These are phyloP conservation scores for Apogon talboti DNA, from an alignment of 2,797 vertebrate genomes.

Conservation along the genomic window DNA sequence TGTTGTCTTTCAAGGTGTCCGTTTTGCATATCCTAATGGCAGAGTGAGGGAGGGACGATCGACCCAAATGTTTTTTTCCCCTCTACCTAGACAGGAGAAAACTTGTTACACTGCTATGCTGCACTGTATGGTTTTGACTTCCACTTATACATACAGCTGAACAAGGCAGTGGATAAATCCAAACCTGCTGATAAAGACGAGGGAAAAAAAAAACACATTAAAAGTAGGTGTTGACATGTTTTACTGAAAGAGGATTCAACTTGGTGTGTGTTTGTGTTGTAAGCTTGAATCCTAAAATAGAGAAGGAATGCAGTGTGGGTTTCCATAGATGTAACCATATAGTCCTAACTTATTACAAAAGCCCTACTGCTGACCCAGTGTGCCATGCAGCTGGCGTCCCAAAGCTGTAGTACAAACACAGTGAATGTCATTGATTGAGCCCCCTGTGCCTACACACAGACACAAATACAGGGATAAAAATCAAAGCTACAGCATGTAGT, in stretches of 20 bases:
- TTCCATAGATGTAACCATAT: slow-evolving; percentile 67
- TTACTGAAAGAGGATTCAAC: slow-evolving; percentile 29
- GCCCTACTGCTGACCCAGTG: slow-evolving; percentile 52
- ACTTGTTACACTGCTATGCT: neutral
- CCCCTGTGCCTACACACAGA: slow-evolving; percentile 29
- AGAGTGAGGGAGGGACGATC: neutral
- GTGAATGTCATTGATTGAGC: slow-evolving; percentile 53
- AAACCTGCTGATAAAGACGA: slow-evolving; percentile 38
- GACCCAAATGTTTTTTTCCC: slow-evolving; percentile 14
- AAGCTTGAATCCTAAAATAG: slow-evolving; percentile 62
- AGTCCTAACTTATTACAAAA: slow-evolving; percentile 59
- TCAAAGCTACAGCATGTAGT: slow-evolving; percentile 29
- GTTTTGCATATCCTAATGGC: slow-evolving; percentile 17
- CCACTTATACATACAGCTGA: slow-evolving; percentile 8
- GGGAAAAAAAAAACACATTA: slow-evolving; percentile 18
- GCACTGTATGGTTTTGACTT: slow-evolving; percentile 4
- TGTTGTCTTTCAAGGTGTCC: neutral
- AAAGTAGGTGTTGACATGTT: slow-evolving; percentile 51
- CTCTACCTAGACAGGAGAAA: neutral
- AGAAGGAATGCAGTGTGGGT: slow-evolving; percentile 48
- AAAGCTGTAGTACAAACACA: slow-evolving; percentile 48
- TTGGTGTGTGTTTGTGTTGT: slow-evolving; percentile 50
- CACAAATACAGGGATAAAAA: slow-evolving; percentile 20
- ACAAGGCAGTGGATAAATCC: slow-evolving; percentile 13
- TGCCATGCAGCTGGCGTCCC: slow-evolving; percentile 59